phyloP scores from a whole-genome alignment of 2,888 invertebrate species.

The Lasioglossum villosulum region DNA sequence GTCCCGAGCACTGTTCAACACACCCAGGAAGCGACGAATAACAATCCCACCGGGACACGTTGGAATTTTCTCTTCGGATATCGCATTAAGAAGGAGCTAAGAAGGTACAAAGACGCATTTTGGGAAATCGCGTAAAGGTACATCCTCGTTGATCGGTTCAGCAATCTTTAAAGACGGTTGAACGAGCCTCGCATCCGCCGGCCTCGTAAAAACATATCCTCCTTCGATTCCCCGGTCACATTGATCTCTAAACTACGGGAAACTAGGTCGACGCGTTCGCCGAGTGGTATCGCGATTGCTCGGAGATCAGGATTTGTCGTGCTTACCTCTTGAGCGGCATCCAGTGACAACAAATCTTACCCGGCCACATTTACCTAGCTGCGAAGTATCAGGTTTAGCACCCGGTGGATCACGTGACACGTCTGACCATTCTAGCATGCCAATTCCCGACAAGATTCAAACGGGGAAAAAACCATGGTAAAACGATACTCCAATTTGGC shows the following conservation, averaged over 20 bases:
- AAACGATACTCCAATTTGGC: constrained; percentile 14
- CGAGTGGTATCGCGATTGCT: constrained; percentile 34
- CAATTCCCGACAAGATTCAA: neutral
- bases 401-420: constrained; percentile 39
- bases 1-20: too few species aligned
- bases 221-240: constrained; percentile 51
- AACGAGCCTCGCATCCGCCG: constrained; percentile 11
- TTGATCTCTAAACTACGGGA: constrained; percentile 61
- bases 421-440: neutral
- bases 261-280: constrained; percentile 62
- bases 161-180: constrained; percentile 30
- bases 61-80: neutral
- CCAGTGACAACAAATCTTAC: constrained; percentile 61
- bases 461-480: neutral
- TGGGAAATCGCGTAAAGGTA: neutral
- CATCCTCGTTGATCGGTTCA: neutral
- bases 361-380: constrained; percentile 46
- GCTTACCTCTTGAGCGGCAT: constrained; percentile 46
- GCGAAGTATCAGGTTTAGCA: constrained; percentile 54
- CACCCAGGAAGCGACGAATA: neutral
- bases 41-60: neutral
- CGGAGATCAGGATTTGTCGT: constrained; percentile 59
- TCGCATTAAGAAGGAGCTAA: neutral
- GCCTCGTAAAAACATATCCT: constrained; percentile 54
- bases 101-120: neutral